Evolutionary conservation across 2,797 vertebrate species (phyloP).

Genomic region (Picus viridis): DNA sequence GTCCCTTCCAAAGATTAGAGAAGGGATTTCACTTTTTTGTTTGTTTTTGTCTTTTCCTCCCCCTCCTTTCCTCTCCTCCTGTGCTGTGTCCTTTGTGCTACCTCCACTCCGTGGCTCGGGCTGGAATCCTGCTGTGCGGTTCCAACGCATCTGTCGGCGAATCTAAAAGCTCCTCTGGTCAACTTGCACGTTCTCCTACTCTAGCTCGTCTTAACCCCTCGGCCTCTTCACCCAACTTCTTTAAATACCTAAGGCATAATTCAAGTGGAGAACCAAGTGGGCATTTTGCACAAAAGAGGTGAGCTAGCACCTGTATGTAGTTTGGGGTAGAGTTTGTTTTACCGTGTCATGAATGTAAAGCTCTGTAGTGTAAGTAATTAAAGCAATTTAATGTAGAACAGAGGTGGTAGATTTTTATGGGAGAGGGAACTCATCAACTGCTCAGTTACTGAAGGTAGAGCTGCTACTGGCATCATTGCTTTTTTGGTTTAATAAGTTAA

Average conservation of each 20-base stretch:
- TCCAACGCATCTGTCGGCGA: constrained; percentile 50
- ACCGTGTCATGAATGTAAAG: background rate
- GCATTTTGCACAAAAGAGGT: constrained; percentile 83
- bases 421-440: background rate
- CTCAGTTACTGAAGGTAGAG: background rate
- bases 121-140: constrained; percentile 50
- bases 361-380: background rate
- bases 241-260: constrained; percentile 80
- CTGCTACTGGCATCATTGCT: background rate
- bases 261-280: constrained; percentile 79
- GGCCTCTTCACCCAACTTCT: constrained; percentile 81
- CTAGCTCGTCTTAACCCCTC: constrained; percentile 77
- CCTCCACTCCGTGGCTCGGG: background rate
- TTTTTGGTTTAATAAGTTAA: background rate
- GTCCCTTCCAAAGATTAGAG: background rate
- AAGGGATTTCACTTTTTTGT: background rate
- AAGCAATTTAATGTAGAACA: background rate
- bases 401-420: background rate
- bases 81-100: constrained; percentile 2
- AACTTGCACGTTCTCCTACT: constrained; percentile 65
- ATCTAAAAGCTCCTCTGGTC: constrained; percentile 67
- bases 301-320: constrained; percentile 64
- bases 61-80: background rate
- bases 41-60: no score
- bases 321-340: constrained; percentile 6